Evolutionary conservation across 1,140 invertebrate genomes (phyloP).

Genomic region (Formica exsecta): DNA sequence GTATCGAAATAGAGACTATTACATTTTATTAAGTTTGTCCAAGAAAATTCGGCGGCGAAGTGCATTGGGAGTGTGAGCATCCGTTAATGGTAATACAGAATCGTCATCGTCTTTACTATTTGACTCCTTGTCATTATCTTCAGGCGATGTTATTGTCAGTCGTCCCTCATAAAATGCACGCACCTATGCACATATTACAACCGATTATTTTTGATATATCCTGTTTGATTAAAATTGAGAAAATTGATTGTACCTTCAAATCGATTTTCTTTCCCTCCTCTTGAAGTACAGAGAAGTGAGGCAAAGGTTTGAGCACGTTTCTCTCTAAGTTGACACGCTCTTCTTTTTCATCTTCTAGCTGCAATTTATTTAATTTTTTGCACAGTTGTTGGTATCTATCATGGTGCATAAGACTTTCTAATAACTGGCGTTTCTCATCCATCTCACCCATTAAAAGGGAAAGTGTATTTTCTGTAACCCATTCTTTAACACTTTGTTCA

Average conservation of each 20-base stretch:
- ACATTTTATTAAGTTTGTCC: slow-evolving; percentile 84
- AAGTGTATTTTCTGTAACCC: slow-evolving; percentile 84
- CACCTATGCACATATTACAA: slow-evolving; percentile 75
- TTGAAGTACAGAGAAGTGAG: slow-evolving; percentile 82
- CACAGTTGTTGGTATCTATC: slow-evolving; percentile 82
- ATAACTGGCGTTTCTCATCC: slow-evolving; percentile 77
- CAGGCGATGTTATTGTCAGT: slow-evolving; percentile 69
- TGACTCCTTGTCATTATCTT: slow-evolving; percentile 46
- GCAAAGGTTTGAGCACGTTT: slow-evolving; percentile 81
- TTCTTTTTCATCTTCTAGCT: slow-evolving; percentile 78
- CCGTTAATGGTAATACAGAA: slow-evolving; percentile 82
- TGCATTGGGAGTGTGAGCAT: slow-evolving; percentile 81
- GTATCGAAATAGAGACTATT: slow-evolving; percentile 47
- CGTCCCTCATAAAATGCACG: slow-evolving; percentile 83
- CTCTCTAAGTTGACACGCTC: slow-evolving; percentile 66
- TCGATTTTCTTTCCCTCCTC: slow-evolving; percentile 83
- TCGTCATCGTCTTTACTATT: slow-evolving; percentile 59
- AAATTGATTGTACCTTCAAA: slow-evolving; percentile 78
- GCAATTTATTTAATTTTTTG: slow-evolving; percentile 80
- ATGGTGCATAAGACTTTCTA: slow-evolving; percentile 76
- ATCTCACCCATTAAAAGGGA: slow-evolving; percentile 81
- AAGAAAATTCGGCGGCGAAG: slow-evolving; percentile 85
- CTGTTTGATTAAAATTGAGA: slow-evolving; percentile 18
- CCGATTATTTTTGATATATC: slow-evolving; percentile 5
- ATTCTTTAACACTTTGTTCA: slow-evolving; percentile 83